Conservation (phyloP, 92 coral and sea anemone genomes). For the Nematostella vectensis region DNA sequence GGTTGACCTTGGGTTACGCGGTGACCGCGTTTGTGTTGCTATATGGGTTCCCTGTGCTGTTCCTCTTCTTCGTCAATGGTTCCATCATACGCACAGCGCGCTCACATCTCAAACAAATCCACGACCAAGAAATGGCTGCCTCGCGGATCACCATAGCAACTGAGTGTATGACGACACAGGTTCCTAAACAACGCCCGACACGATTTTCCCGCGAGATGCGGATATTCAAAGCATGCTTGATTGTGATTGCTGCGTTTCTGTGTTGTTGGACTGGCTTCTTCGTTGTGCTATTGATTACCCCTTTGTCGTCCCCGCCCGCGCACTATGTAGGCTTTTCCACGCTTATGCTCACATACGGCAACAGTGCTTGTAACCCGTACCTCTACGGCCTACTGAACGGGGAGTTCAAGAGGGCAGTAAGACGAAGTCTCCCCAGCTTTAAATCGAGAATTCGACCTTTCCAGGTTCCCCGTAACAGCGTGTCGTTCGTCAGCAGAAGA, state of each 20-base stretch:
- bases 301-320: background rate
- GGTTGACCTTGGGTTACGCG: slow-evolving; percentile 24
- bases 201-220: slow-evolving; percentile 8
- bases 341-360: slow-evolving; percentile 1
- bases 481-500: too few relatives aligned
- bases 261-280: slow-evolving; percentile 19
- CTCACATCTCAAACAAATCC: slow-evolving; percentile 34
- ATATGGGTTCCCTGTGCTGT: slow-evolving; percentile 35
- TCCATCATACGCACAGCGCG: slow-evolving; percentile 40
- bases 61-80: slow-evolving; percentile 59
- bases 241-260: slow-evolving; percentile 18
- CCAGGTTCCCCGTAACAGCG: too few relatives aligned
- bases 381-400: slow-evolving; percentile 14
- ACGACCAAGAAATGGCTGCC: slow-evolving; percentile 3
- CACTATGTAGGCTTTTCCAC: background rate
- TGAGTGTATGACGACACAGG: too few relatives aligned
- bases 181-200: background rate
- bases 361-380: slow-evolving; percentile 17
- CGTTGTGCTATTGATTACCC: background rate
- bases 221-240: slow-evolving; percentile 11
- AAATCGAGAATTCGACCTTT: too few relatives aligned
- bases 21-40: slow-evolving; percentile 8
- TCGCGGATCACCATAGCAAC: slow-evolving; percentile 7
- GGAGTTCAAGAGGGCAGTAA: too few relatives aligned
- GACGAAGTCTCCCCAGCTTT: too few relatives aligned